Conservation (phyloP, 1,140 invertebrate genomes). For the Musca vetustissima region DNA sequence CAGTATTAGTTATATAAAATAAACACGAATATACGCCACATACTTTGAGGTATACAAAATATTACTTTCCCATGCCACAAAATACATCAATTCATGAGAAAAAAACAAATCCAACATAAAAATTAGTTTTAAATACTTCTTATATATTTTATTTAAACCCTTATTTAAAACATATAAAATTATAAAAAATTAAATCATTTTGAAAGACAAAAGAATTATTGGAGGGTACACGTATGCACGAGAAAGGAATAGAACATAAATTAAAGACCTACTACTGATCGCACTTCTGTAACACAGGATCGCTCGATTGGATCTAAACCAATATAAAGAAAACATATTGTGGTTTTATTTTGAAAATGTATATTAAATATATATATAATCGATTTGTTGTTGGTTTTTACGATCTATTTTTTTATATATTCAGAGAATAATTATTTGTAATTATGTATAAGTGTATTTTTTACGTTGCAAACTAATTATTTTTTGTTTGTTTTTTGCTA, state of each 20-base stretch:
- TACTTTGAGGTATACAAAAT: too few relatives aligned
- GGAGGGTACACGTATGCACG: not conserved
- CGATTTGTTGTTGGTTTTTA: constrained; percentile 8
- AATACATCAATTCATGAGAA: not conserved
- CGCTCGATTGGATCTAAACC: not conserved
- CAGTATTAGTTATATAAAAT: too few relatives aligned
- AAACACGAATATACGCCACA: too few relatives aligned
- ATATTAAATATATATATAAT: constrained; percentile 17
- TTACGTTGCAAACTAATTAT: constrained; percentile 6
- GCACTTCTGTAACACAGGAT: not conserved
- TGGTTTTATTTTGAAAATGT: constrained; percentile 10
- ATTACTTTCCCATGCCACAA: not conserved
- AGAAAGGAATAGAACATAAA: not conserved
- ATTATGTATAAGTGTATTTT: constrained; percentile 12
- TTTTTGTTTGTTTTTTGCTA: constrained; percentile 8
- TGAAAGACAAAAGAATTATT: constrained; percentile 5
- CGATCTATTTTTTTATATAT: constrained; percentile 11
- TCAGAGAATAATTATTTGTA: constrained; percentile 11
- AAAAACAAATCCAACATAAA: not conserved
- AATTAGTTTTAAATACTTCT: not conserved
- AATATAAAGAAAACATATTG: constrained; percentile 2
- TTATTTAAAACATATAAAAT: constrained; percentile 23
- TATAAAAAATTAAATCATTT: constrained; percentile 17
- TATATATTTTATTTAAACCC: constrained; percentile 21
- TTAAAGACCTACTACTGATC: not conserved